Percentiles rank a stretch among this genome's conserved stretches.
These are phyloP conservation scores for Rhaphigaster nebulosa DNA, from an alignment of 2,888 invertebrate species.

Conservation along the genomic window DNA sequence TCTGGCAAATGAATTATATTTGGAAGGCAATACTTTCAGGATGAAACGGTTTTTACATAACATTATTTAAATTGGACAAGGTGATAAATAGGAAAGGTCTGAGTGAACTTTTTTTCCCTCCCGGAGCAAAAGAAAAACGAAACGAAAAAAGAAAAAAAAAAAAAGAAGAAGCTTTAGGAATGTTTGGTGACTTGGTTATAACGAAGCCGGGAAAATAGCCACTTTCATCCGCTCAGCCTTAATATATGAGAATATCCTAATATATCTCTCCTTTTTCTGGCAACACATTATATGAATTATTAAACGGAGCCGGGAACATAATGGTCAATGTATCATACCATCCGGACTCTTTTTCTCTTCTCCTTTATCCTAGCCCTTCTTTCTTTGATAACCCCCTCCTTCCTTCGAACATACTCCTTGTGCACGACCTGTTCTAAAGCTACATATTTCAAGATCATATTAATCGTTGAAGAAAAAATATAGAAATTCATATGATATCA, in stretches of 20 bases:
- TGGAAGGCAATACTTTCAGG: conserved; percentile 20
- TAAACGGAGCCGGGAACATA: conserved; percentile 55
- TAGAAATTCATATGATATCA: background rate
- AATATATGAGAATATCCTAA: conserved; percentile 57
- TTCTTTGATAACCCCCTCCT: conserved; percentile 14
- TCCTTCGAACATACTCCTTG: background rate
- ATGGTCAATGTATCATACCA: conserved; percentile 58
- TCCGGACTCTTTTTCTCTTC: conserved; percentile 9
- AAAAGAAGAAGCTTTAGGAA: conserved; percentile 32
- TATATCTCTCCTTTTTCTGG: conserved; percentile 49
- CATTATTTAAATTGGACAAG: conserved; percentile 49
- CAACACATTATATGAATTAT: conserved; percentile 59
- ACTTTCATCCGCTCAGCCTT: conserved; percentile 33
- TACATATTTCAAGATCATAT: background rate
- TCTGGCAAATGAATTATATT: conserved; percentile 35
- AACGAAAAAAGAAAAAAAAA: background rate
- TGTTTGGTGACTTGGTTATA: conserved; percentile 46
- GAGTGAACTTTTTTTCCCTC: conserved; percentile 44
- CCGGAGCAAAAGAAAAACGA: background rate
- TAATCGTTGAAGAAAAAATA: background rate
- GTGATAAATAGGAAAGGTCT: conserved; percentile 43
- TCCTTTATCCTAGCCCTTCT: background rate
- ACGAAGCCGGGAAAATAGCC: conserved; percentile 40
- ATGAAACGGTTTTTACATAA: conserved; percentile 46
- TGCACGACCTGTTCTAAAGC: background rate